Base-by-base conservation (phyloP, 2,113 vertebrate genomes). In the Percina caprodes region DNA sequence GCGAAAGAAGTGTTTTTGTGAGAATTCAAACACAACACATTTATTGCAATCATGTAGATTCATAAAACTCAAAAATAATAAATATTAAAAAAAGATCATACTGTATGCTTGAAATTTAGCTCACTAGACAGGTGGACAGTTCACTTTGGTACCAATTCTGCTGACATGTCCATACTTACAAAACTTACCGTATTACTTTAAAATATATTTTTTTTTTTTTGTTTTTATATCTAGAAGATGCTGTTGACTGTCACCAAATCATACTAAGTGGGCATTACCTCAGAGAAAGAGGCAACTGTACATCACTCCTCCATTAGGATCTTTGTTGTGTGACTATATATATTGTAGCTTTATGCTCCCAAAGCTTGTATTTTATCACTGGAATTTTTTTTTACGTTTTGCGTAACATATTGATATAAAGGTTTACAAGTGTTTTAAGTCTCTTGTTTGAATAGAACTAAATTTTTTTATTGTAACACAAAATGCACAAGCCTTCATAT, bases 231-330 rank as follows among this genome's bases (percentile, higher is more conserved):
- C 86, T 87, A 82, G 67, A 86, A 42, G 55, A 75, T 73, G 33
- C 26, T 77, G 69, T 83, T 60, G 56, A 80, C 80, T 81, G 66
- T 81, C 67, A 87, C 87, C 89, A 83, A 84, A 86, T 68, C 60
- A 55, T 74, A 78, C 15, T 55, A 60, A 76, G 74, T 10, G 77
- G 84, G 56, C 86, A 85, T 91, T 93, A 93, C 88, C 89, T 90
- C 84, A 82, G 66, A 71, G 30, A 65, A 60, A 30, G 66, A 69
- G 82, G 73, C 78, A 48, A n/a, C 78, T 78, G 39, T 54, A 62
- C 71, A 56, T 48, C 65, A 15, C 45, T 73, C 62, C 35, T 81
- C 51, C 67, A 42, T 3, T 19, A 56, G 51, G 35, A 67, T 63
- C 49, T 67, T n/a, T 77, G n/a, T 55, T 80, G 45, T 89, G 79